Percentiles rank a stretch among this genome's conserved stretches.
Evolutionary conservation across 30 jellyfish, hydroid and myxozoan genomes (phyloP).

Genomic region (Turritopsis dohrnii): DNA sequence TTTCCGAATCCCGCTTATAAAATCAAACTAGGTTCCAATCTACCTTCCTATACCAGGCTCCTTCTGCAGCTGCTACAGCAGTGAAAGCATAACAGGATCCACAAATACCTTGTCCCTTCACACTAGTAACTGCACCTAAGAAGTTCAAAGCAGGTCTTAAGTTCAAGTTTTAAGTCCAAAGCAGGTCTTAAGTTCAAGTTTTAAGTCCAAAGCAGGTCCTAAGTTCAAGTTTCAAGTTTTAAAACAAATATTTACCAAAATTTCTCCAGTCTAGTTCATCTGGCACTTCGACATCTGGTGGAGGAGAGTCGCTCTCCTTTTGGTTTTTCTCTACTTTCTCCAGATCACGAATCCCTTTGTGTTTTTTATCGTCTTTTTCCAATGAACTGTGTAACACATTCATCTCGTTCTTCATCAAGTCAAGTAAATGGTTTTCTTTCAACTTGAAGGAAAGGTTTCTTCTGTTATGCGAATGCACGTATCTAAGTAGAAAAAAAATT

Average conservation of each 20-base stretch:
- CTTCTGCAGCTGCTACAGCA: constrained; percentile 99
- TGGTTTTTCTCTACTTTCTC: constrained; percentile 29
- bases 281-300: constrained; percentile 69
- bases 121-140: constrained; percentile 91
- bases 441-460: constrained; percentile 43
- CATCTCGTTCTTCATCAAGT: constrained; percentile 66
- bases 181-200: background rate
- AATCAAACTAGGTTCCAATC: background rate
- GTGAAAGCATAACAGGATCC: constrained; percentile 93
- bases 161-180: background rate
- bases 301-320: constrained; percentile 30
- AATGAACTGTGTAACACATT: constrained; percentile 54
- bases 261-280: constrained; percentile 94
- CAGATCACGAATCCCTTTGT: constrained; percentile 60
- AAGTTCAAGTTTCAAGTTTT: background rate
- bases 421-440: constrained; percentile 67
- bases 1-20: too few relatives aligned
- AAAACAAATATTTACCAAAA: constrained; percentile 44
- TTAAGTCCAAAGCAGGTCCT: too few relatives aligned
- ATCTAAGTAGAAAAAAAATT: constrained; percentile 41
- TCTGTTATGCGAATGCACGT: constrained; percentile 72
- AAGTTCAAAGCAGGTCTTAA: background rate
- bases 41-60: constrained; percentile 91
- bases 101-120: constrained; percentile 95
- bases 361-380: constrained; percentile 72